These are phyloP conservation scores for Onychorhynchus coronatus DNA, from an alignment of 2,113 vertebrate species.

Conservation along the genomic window DNA sequence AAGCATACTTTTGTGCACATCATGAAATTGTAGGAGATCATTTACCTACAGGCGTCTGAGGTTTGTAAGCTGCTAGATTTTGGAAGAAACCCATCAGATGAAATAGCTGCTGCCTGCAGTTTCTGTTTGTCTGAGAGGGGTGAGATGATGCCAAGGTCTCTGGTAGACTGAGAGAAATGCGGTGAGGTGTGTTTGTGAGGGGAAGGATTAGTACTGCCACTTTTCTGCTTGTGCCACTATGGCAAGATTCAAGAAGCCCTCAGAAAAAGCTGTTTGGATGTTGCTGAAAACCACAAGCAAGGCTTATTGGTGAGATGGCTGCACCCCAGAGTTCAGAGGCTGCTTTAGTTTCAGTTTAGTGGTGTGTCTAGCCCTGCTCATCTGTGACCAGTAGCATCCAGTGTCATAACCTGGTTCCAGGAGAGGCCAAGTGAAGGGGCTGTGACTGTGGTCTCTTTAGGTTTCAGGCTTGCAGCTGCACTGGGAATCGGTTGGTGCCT, in stretches of 20 bases:
- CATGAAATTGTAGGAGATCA: not conserved
- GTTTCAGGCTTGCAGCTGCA: not conserved
- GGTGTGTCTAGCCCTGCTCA: not conserved
- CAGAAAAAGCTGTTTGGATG: not conserved
- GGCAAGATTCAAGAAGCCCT: not conserved
- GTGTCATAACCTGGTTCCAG: not conserved
- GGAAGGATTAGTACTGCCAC: not conserved
- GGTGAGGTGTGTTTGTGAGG: not conserved
- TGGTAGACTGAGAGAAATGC: not conserved
- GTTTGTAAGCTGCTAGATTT: not conserved
- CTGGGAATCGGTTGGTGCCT: not conserved
- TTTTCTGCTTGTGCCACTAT: not conserved
- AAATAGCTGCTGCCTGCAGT: not conserved
- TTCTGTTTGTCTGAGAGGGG: not conserved
- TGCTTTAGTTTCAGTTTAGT: not conserved
- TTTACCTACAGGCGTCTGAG: not conserved
- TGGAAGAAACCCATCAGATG: not conserved
- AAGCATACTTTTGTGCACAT: not conserved
- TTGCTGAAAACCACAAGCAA: not conserved
- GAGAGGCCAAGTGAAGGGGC: not conserved
- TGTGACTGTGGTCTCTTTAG: not conserved
- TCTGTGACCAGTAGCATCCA: not conserved
- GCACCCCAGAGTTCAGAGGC: not conserved
- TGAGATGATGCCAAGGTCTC: not conserved
- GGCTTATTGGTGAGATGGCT: not conserved